Evolutionary conservation across 2,113 vertebrate genomes (phyloP).

Genomic region (Mustelus asterias): DNA sequence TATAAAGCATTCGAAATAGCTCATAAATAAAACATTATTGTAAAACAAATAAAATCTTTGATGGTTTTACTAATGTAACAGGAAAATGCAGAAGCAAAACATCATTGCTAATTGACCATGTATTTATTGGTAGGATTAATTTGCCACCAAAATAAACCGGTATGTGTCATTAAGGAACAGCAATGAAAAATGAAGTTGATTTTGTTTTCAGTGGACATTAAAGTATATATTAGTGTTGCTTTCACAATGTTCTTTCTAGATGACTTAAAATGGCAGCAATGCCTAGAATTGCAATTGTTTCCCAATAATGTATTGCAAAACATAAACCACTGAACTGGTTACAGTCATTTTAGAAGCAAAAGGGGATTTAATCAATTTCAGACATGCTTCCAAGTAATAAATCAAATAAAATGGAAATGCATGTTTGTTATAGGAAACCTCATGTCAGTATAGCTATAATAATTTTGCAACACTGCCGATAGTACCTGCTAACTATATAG

Average conservation of each 20-base stretch:
- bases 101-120: neutral
- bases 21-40: neutral
- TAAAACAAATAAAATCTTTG: conserved; percentile 1
- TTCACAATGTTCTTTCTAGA: neutral
- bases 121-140: conserved; percentile 12
- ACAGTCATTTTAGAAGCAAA: neutral
- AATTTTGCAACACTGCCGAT: neutral
- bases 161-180: neutral
- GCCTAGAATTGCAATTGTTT: neutral
- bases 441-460: neutral
- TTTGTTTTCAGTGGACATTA: neutral
- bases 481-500: neutral
- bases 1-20: neutral
- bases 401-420: neutral
- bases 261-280: neutral
- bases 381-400: neutral
- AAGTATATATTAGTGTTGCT: neutral
- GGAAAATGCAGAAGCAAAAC: conserved; percentile 10
- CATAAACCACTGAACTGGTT: neutral
- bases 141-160: neutral
- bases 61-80: neutral
- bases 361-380: neutral
- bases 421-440: neutral
- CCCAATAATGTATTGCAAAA: neutral
- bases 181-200: conserved; percentile 23